Base-by-base conservation (phyloP, 2,797 vertebrate genomes). In the Holocentrus rufus region DNA sequence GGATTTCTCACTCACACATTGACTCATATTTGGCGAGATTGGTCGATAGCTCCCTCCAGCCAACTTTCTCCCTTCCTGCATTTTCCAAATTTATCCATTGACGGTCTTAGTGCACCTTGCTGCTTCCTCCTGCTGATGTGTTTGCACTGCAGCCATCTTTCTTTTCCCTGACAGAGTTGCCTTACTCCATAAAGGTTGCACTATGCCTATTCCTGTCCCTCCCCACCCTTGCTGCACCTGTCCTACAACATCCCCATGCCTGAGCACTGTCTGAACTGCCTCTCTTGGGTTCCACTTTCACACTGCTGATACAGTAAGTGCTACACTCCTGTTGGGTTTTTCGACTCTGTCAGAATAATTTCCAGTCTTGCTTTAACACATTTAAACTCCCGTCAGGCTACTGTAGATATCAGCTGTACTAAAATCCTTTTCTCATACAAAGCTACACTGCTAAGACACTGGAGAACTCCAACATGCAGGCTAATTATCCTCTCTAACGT, bases 131-230 rank as follows among this genome's bases (percentile, higher is more conserved):
- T 7, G 42, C 36, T 13, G 4, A 50, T 76, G 31, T 31, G 49
- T 69, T 66, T 44, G 49, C 31, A 72, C 5, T 11, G 0, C 57
- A 72, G 11, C n/a, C 5, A 22, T 52, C 49, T 8, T 10, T 22
- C 17, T 20, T 52, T 23, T 10, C n/a, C 61, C 44, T 72, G 76
- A 62, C 67, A 63, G 65, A 54, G n/a, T 5, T 13, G 22, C 58
- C 14, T 60, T 9, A 1, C 36, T 46, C 30, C 27, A 39, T 55
- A 58, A 73, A 39, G 25, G 58, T 42, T 44, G 63, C 58, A 27
- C 17, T 78, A 66, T 75, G 54, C 71, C 58, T 61, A 27, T 23
- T 61, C 39, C 11, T 22, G 2, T 47, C 59, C 17, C 68, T 71
- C 52, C 30, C 47, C 63, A 67, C 44, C 49, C 63, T 47, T 50